Evolutionary conservation across 2,113 vertebrate genomes (phyloP).

Genomic region (Bufo bufo): DNA sequence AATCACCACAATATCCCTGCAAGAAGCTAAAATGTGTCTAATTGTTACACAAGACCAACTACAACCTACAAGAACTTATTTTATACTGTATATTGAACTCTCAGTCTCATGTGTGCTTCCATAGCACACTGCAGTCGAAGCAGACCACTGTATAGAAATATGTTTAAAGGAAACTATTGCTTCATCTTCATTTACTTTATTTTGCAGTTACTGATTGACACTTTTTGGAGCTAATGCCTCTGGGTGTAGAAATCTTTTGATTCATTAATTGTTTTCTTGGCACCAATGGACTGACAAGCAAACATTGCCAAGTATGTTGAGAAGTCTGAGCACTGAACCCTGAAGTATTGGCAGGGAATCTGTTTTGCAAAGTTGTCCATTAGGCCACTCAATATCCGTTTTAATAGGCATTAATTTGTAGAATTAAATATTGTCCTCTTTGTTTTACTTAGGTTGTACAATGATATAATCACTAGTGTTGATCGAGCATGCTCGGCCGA

Average conservation of each 20-base stretch:
- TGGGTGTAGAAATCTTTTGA: neutral
- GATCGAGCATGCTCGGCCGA: neutral
- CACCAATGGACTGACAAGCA: neutral
- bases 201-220: neutral
- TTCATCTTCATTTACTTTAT: neutral
- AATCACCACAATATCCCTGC: too few species aligned
- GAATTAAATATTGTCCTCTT: neutral
- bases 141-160: too few species aligned
- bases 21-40: too few species aligned
- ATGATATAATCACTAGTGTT: neutral
- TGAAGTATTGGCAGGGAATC: neutral
- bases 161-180: neutral
- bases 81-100: too few species aligned
- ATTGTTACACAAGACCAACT: neutral
- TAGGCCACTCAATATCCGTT: neutral
- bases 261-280: neutral
- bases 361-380: neutral
- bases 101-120: too few species aligned
- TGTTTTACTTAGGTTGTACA: neutral
- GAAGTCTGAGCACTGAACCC: neutral
- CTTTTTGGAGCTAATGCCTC: neutral
- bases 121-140: too few species aligned
- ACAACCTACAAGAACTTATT: neutral
- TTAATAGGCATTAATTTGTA: neutral
- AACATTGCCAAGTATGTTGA: neutral